Percentiles rank a stretch among this genome's conserved stretches.
These are phyloP conservation scores for Drosophila gaucha DNA, from an alignment of 2,888 invertebrate genomes.

Conservation along the genomic window DNA sequence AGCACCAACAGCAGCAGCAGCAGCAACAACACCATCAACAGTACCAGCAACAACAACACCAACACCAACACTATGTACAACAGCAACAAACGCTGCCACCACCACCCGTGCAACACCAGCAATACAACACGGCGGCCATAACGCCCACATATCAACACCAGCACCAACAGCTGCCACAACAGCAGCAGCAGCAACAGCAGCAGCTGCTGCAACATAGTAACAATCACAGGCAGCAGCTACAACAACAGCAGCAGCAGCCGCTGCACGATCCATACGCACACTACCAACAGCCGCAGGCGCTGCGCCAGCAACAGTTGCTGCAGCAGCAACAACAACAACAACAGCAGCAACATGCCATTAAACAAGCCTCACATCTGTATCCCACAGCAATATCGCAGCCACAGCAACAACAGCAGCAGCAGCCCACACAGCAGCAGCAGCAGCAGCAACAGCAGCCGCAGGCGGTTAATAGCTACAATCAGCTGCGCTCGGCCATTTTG, in stretches of 20 bases:
- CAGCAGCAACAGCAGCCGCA: slow-evolving; percentile 80
- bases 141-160: slow-evolving; percentile 82
- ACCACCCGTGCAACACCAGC: slow-evolving; percentile 84
- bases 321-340: slow-evolving; percentile 48
- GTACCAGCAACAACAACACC: slow-evolving; percentile 64
- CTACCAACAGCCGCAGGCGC: slow-evolving; percentile 70
- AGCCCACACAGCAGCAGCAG: slow-evolving; percentile 74
- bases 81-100: slow-evolving; percentile 82
- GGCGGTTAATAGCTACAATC: slow-evolving; percentile 80
- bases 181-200: slow-evolving; percentile 62
- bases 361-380: slow-evolving; percentile 84
- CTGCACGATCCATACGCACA: slow-evolving; percentile 71
- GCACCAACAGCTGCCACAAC: slow-evolving; percentile 70
- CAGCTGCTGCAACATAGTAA: slow-evolving; percentile 50
- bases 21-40: slow-evolving; percentile 64
- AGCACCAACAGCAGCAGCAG: slow-evolving; percentile 54
- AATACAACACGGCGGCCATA: slow-evolving; percentile 84
- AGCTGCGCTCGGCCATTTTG: slow-evolving; percentile 83
- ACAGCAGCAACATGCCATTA: slow-evolving; percentile 76
- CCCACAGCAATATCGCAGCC: slow-evolving; percentile 76
- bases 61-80: slow-evolving; percentile 74
- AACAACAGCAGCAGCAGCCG: slow-evolving; percentile 57
- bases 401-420: slow-evolving; percentile 53
- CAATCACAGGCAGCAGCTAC: slow-evolving; percentile 52
- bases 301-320: slow-evolving; percentile 77